Evolutionary conservation across 2,113 vertebrate genomes (phyloP).

Genomic region (Sinocyclocheilus grahami): DNA sequence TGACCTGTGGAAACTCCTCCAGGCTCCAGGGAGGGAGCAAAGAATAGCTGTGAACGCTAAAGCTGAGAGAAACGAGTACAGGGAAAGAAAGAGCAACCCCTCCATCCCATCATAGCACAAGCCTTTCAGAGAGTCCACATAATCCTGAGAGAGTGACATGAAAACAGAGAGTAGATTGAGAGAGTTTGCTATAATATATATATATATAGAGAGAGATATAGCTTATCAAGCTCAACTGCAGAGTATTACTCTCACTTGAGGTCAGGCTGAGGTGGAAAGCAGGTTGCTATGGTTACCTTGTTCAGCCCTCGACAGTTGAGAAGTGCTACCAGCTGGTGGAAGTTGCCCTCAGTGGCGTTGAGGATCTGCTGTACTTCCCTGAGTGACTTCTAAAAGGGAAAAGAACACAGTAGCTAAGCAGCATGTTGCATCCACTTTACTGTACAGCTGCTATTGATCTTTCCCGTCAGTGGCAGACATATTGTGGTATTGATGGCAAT

Average conservation of each 20-base stretch:
- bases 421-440: not conserved
- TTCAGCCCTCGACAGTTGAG: conserved; percentile 87
- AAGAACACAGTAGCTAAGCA: conserved; percentile 26
- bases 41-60: conserved; percentile 86
- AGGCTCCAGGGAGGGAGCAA: conserved; percentile 88
- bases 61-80: conserved; percentile 88
- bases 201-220: no score
- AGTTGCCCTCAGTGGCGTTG: conserved; percentile 87
- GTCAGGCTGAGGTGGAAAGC: not conserved
- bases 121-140: conserved; percentile 85
- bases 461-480: not conserved
- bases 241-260: not conserved
- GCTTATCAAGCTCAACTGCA: not conserved
- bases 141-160: conserved; percentile 75
- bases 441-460: not conserved
- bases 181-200: not conserved
- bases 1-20: conserved; percentile 89
- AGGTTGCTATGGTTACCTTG: conserved; percentile 76
- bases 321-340: conserved; percentile 88
- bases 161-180: not conserved
- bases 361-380: conserved; percentile 86
- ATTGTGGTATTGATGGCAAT: not conserved
- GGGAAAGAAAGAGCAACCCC: conserved; percentile 86
- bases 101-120: conserved; percentile 90
- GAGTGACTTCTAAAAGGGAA: conserved; percentile 77